A percentile compares a stretch with the other conserved stretches of the same genome.
Evolutionary conservation across 2,888 invertebrate genomes (phyloP).

Genomic region (Macropis europaea): DNA sequence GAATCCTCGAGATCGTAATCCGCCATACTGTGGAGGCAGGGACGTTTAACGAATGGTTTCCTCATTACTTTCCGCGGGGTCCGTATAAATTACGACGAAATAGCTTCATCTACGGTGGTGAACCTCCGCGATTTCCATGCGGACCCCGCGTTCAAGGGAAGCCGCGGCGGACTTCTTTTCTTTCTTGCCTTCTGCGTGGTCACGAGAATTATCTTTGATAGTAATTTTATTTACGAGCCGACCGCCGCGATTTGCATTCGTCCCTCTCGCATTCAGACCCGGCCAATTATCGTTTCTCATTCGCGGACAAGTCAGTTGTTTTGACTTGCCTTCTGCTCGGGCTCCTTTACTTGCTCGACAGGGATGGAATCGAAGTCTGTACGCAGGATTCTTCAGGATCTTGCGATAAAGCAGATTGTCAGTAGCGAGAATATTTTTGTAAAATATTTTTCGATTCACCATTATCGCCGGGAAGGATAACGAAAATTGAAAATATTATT

Average conservation of each 20-base stretch:
- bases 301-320: slow-evolving; percentile 2
- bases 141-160: slow-evolving; percentile 12
- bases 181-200: not conserved
- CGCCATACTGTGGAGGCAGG: slow-evolving; percentile 32
- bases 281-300: slow-evolving; percentile 34
- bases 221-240: slow-evolving; percentile 41
- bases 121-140: slow-evolving; percentile 35
- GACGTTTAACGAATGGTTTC: slow-evolving; percentile 51
- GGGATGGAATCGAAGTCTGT: too few species aligned
- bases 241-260: slow-evolving; percentile 9
- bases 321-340: slow-evolving; percentile 16
- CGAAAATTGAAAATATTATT: too few species aligned
- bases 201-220: slow-evolving; percentile 38
- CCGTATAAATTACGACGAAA: slow-evolving; percentile 54
- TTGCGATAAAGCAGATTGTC: too few species aligned
- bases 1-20: slow-evolving; percentile 58
- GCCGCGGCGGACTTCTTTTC: slow-evolving; percentile 23
- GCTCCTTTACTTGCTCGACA: slow-evolving; percentile 4
- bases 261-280: not conserved
- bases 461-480: too few species aligned
- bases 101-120: slow-evolving; percentile 51
- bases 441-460: too few species aligned
- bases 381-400: too few species aligned
- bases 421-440: too few species aligned
- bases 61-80: slow-evolving; percentile 54